Evolutionary conservation across 37 sponge, comb jelly and placozoan species (phyloP).

Genomic region (Axinella damicornis): DNA sequence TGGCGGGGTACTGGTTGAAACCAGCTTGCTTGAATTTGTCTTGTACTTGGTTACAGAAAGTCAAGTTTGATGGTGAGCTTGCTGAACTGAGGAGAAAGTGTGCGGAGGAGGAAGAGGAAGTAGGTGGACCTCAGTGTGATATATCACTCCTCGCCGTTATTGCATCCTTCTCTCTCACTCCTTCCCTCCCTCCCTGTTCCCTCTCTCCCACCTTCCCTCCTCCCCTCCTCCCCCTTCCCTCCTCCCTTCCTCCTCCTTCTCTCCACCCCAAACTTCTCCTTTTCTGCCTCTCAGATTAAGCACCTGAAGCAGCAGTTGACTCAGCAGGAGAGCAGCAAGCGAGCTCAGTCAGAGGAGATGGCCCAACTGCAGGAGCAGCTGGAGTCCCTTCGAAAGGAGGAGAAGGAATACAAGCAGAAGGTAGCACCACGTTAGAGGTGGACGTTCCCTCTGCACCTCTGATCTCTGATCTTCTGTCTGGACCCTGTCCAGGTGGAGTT

Average conservation of each 20-base stretch:
- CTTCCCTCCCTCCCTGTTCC: no score
- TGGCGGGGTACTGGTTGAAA: background rate
- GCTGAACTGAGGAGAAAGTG: constrained; percentile 61
- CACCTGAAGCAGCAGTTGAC: constrained; percentile 56
- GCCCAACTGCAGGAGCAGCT: constrained; percentile 54
- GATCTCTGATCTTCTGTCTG: background rate
- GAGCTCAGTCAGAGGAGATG: constrained; percentile 58
- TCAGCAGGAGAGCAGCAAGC: constrained; percentile 53
- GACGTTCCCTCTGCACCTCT: background rate
- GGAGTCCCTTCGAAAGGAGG: constrained; percentile 60
- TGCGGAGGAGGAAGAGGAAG: constrained; percentile 71
- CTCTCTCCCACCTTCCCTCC: no score
- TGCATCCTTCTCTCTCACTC: no score
- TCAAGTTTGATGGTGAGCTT: constrained; percentile 39
- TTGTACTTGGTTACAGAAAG: constrained; percentile 31
- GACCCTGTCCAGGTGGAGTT: constrained; percentile 45
- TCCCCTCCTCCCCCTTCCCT: no score
- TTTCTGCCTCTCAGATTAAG: constrained; percentile 72
- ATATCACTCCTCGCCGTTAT: no score
- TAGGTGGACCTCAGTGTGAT: background rate
- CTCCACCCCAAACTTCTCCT: no score
- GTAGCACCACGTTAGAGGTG: background rate
- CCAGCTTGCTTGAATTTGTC: background rate
- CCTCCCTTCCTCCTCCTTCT: no score
- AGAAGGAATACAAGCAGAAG: constrained; percentile 59